phyloP scores from a whole-genome alignment of 2,888 invertebrate species.

The Drosophila multiciliata region DNA sequence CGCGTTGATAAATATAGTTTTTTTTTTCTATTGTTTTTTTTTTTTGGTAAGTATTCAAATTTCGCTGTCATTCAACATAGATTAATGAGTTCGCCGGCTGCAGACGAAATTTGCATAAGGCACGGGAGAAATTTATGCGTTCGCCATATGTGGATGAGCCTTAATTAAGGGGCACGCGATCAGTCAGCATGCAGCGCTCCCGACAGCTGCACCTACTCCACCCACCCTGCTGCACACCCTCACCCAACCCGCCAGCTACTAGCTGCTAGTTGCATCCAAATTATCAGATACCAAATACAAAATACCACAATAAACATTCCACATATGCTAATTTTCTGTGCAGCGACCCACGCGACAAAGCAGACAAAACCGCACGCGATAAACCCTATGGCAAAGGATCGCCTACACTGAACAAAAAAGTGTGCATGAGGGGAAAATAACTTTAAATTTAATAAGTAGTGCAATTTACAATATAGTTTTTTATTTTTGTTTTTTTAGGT shows the following conservation, averaged over 20 bases:
- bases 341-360: slow-evolving; percentile 65
- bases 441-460: neutral
- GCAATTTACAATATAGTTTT: neutral
- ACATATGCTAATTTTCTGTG: slow-evolving; percentile 67
- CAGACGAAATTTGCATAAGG: slow-evolving; percentile 60
- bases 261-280: slow-evolving; percentile 12
- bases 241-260: neutral
- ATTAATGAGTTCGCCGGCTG: slow-evolving; percentile 58
- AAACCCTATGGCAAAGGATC: slow-evolving; percentile 40
- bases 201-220: slow-evolving; percentile 26
- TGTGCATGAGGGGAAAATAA: fast-evolving
- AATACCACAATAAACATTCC: slow-evolving; percentile 7
- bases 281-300: slow-evolving; percentile 24
- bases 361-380: slow-evolving; percentile 66
- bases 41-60: slow-evolving; percentile 47
- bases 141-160: slow-evolving; percentile 67
- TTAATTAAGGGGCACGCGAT: slow-evolving; percentile 67
- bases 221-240: neutral
- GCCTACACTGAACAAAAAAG: neutral
- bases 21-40: neutral
- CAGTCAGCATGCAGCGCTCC: slow-evolving; percentile 9
- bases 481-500: neutral
- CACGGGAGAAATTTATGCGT: slow-evolving; percentile 19
- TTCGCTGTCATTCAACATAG: slow-evolving; percentile 57
- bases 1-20: slow-evolving; percentile 65